Conservation (phyloP, 2,113 vertebrate species). For the Bothrops jararaca region DNA sequence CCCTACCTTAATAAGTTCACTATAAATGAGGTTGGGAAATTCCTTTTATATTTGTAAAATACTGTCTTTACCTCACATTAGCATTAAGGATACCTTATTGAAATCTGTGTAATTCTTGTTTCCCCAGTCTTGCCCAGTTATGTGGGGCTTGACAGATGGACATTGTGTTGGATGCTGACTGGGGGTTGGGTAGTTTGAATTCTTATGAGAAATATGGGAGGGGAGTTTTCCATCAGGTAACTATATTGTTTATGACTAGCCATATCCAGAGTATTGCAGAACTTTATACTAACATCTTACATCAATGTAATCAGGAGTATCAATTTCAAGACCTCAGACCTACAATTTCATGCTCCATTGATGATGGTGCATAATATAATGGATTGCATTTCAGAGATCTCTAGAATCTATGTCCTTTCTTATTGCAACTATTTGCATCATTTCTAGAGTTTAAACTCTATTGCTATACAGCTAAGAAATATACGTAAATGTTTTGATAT, state of each 20-base stretch:
- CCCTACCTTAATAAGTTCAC: not conserved
- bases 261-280: not conserved
- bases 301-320: not conserved
- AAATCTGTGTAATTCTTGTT: not conserved
- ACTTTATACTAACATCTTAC: not conserved
- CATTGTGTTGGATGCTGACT: not conserved
- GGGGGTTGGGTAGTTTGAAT: not conserved
- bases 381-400: not conserved
- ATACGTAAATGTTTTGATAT: not conserved
- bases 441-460: slow-evolving; percentile 13
- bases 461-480: slow-evolving; percentile 6
- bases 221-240: not conserved
- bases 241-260: not conserved
- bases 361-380: not conserved
- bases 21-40: not conserved
- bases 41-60: not conserved
- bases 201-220: not conserved
- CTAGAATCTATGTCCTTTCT: not conserved
- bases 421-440: not conserved
- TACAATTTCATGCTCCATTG: not conserved
- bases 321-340: not conserved
- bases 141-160: not conserved
- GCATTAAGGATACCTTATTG: not conserved
- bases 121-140: not conserved
- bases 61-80: not conserved